These are phyloP conservation scores for Pseudorasbora parva DNA, from an alignment of 2,113 vertebrate species.

Conservation along the genomic window DNA sequence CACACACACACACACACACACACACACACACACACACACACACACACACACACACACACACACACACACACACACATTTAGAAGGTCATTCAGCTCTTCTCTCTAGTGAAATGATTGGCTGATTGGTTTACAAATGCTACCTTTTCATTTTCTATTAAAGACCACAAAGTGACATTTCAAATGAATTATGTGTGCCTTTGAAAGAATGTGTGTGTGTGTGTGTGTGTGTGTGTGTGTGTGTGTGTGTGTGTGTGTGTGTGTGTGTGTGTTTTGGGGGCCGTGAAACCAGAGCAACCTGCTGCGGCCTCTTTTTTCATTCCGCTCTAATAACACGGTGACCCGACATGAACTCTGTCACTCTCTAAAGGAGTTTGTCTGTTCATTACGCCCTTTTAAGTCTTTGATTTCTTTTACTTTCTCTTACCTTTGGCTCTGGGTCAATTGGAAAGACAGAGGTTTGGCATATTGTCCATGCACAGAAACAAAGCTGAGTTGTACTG, in stretches of 20 bases:
- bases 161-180: not conserved
- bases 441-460: not conserved
- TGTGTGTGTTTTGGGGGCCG: not conserved
- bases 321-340: constrained; percentile 15
- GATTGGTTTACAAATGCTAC: not conserved
- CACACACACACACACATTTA: not conserved
- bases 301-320: not conserved
- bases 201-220: not conserved
- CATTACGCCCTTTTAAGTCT: not conserved
- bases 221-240: not conserved
- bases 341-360: constrained; percentile 12
- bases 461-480: not conserved
- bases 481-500: not conserved
- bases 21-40: not conserved
- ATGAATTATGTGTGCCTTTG: not conserved
- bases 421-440: not conserved
- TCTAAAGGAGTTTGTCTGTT: constrained; percentile 21
- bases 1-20: not conserved
- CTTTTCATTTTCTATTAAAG: constrained; percentile 13
- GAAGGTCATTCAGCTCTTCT: constrained; percentile 45
- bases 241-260: not conserved
- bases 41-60: not conserved
- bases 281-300: constrained; percentile 32
- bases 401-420: not conserved
- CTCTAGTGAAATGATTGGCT: not conserved